Percentiles rank a stretch among this genome's conserved stretches.
Evolutionary conservation across 2,888 invertebrate genomes (phyloP).

Genomic region (Pheosia gnoma): DNA sequence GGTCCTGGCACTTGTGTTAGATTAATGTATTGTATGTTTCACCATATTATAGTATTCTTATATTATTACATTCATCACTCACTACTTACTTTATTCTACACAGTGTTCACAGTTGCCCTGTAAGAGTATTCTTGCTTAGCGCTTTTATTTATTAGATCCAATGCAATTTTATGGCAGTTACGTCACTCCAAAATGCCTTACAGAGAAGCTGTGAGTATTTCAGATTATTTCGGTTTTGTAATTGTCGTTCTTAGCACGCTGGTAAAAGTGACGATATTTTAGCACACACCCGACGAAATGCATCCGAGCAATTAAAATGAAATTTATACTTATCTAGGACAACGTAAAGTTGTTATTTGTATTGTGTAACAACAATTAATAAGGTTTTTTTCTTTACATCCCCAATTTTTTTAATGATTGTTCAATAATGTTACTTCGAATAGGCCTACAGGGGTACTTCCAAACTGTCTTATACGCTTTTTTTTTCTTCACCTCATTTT

Average conservation of each 20-base stretch:
- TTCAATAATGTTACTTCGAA: no score
- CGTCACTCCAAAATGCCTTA: slow-evolving; percentile 73
- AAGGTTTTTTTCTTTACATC: no score
- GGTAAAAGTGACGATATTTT: no score
- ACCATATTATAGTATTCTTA: neutral
- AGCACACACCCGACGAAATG: no score
- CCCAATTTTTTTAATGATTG: no score
- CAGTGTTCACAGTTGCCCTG: slow-evolving; percentile 74
- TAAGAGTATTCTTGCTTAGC: slow-evolving; percentile 56
- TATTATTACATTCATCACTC: neutral
- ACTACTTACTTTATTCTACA: neutral
- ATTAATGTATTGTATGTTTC: slow-evolving; percentile 1
- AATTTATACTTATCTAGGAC: no score
- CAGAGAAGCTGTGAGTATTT: slow-evolving; percentile 76
- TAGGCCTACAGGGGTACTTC: no score
- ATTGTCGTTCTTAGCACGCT: neutral
- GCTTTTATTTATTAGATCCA: slow-evolving; percentile 24
- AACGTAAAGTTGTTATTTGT: no score
- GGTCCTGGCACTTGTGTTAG: neutral
- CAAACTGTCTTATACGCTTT: no score
- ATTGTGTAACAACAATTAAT: no score
- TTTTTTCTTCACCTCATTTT: no score
- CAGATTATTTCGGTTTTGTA: neutral
- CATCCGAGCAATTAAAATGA: no score
- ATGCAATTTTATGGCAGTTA: slow-evolving; percentile 75